Evolutionary conservation across 2,113 vertebrate genomes (phyloP), one percentile per base, ranked within the genome.

Genomic region (Corydoras maculifer): DNA sequence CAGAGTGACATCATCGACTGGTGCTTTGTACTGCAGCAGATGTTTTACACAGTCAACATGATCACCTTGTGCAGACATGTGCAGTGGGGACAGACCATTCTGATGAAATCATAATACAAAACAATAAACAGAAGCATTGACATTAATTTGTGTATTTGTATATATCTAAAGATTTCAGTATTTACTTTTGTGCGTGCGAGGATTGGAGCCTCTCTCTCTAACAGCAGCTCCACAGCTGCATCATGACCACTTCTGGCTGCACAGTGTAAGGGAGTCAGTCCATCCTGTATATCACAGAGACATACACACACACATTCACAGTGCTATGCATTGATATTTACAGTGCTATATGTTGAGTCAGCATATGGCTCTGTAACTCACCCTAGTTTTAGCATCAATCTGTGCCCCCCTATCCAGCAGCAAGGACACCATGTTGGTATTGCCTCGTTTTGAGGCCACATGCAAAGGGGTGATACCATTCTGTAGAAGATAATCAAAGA

Each of bases 11-110:
- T 99, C 97, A 15, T 99, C 96, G 59, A 99, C 95, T 0, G 96
- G 96, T 0, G 97, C 96, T 84, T 93, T 93, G 87, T 95, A 90
- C 82, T 98, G 94, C 69, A 98, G 84, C 8, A 99, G 84, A 73
- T 95, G 91, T 75, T 98, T 98, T 29, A 99, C 93, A 15, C 97
- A 99, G 59, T 98, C 97, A 54, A 98, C 85, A 0, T 99, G 97
- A 87, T 99, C 97, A 14, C 97, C 97, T 70, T 99, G 97, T 4
- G 97, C 96, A 0, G 96, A 93, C 97, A 99, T 99, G 87, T 99
- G 97, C 32, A 99, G 91, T 0, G 97, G 96, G 59, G 97, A 98
- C 60, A 99, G 87, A 8, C 97, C 96, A 0, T 98, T 98, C 97
- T 99, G 90, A 25, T 25, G 18, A 25, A 25, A 25, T 25, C 18